Evolutionary conservation across 2,797 vertebrate species (phyloP).

Genomic region (Sciurus carolinensis): DNA sequence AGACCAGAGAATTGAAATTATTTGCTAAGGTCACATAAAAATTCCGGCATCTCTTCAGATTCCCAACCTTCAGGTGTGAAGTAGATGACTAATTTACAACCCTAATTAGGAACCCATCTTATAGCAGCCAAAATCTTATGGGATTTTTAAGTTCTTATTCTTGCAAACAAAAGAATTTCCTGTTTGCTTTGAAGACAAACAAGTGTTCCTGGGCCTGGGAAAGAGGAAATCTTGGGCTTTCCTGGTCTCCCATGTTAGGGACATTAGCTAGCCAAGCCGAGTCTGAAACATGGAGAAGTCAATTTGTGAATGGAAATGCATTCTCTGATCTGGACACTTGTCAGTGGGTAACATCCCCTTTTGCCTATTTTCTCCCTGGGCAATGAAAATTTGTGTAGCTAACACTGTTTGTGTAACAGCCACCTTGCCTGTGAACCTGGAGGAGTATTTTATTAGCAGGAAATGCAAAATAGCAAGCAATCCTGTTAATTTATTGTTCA

Average conservation of each 20-base stretch:
- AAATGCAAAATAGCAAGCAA: constrained; percentile 72
- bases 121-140: neutral
- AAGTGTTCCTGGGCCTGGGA: neutral
- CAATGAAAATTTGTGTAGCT: neutral
- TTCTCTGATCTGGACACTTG: fast-evolving
- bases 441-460: constrained; percentile 62
- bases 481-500: constrained; percentile 73
- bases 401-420: neutral
- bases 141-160: neutral
- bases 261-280: neutral
- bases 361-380: neutral
- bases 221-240: neutral
- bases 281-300: neutral
- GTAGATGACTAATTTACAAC: neutral
- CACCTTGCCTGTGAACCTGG: constrained; percentile 23
- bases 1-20: neutral
- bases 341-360: too few species aligned
- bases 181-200: neutral
- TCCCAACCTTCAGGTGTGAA: neutral
- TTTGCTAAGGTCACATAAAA: neutral
- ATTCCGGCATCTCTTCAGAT: neutral
- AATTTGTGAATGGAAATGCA: neutral
- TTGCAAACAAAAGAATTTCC: neutral
- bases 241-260: fast-evolving
- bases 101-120: neutral